These are phyloP conservation scores for Malurus splendens DNA, from an alignment of 2,797 vertebrate genomes.

Conservation along the genomic window DNA sequence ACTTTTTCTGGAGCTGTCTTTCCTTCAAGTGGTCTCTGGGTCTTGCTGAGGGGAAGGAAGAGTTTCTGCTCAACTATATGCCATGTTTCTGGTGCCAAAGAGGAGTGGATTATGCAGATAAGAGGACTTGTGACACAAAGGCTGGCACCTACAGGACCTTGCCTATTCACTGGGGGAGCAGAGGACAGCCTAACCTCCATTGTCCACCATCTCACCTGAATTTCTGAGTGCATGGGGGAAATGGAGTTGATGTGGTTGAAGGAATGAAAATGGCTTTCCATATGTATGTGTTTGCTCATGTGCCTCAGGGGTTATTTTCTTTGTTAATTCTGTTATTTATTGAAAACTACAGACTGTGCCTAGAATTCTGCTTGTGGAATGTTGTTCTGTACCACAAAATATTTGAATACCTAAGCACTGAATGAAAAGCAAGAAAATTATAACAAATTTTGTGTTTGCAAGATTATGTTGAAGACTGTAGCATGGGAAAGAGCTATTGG, in stretches of 20 bases:
- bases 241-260: background rate
- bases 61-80: background rate
- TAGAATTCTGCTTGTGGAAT: background rate
- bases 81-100: background rate
- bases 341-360: background rate
- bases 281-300: accelerated
- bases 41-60: background rate
- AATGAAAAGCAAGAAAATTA: background rate
- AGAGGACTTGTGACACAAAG: background rate
- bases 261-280: background rate
- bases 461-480: background rate
- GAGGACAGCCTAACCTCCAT: background rate
- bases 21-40: background rate
- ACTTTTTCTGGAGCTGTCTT: background rate
- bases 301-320: background rate
- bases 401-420: background rate
- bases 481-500: background rate
- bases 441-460: background rate
- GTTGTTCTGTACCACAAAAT: background rate
- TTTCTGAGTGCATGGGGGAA: background rate
- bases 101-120: background rate
- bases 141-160: background rate
- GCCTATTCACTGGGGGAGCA: background rate
- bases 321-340: background rate
- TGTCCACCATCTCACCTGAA: background rate